phyloP scores from a whole-genome alignment of 2,797 vertebrate genomes.

The Rhinatrema bivittatum region DNA sequence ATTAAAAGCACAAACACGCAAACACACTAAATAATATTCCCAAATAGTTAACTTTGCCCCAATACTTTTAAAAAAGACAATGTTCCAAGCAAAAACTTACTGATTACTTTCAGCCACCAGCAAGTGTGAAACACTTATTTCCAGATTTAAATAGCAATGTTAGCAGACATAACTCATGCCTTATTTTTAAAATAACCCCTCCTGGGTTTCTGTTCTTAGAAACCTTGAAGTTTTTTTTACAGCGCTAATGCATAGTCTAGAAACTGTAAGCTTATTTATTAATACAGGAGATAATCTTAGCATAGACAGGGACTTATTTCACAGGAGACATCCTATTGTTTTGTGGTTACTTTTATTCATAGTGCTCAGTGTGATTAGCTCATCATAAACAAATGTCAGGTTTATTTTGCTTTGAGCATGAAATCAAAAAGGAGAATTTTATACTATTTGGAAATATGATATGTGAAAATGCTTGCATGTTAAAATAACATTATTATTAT shows the following conservation, averaged over 20 bases:
- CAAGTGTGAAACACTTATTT: no score
- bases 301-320: conserved; percentile 1
- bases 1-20: no score
- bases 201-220: not conserved
- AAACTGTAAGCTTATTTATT: not conserved
- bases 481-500: no score
- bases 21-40: no score
- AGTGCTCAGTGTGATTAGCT: not conserved
- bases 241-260: not conserved
- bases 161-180: no score
- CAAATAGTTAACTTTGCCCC: no score
- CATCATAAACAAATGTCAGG: no score
- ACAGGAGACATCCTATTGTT: conserved; percentile 4
- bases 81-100: no score
- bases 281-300: not conserved
- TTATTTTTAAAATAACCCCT: no score
- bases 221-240: not conserved
- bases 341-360: conserved; percentile 1
- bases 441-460: not conserved
- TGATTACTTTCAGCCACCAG: no score
- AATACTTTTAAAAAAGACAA: no score
- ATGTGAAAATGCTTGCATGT: not conserved
- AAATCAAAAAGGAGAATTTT: not conserved
- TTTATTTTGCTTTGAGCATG: not conserved
- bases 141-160: no score